Evolutionary conservation across 2,888 invertebrate species (phyloP).

Genomic region (Caenorhabditis sinica): DNA sequence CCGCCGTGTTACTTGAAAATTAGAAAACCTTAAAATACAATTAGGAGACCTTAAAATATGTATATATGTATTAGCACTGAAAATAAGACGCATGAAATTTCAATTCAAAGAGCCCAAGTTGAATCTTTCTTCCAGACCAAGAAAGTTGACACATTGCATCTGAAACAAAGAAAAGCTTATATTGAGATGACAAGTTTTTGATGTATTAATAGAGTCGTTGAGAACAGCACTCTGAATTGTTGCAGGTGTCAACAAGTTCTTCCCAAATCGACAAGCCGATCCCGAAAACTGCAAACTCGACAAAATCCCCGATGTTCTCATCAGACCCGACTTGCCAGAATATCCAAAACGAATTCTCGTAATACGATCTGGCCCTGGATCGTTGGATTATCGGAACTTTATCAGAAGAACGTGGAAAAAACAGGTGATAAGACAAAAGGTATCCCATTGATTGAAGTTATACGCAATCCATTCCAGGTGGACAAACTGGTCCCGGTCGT

Average conservation of each 20-base stretch:
- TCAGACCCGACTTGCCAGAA: conserved; percentile 65
- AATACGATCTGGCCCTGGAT: conserved; percentile 77
- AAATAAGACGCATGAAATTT: too few relatives aligned
- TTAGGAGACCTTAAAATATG: too few relatives aligned
- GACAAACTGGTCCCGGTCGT: conserved; percentile 73
- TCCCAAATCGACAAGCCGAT: conserved; percentile 58
- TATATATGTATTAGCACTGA: too few relatives aligned
- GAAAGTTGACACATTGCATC: too few relatives aligned
- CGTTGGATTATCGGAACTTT: conserved; percentile 77
- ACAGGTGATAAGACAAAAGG: conserved; percentile 29
- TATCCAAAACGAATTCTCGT: conserved; percentile 70
- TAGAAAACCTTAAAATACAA: too few relatives aligned
- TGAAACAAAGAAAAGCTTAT: too few relatives aligned
- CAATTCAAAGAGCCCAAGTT: too few relatives aligned
- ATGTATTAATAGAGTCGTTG: background rate
- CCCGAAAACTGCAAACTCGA: conserved; percentile 68
- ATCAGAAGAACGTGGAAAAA: conserved; percentile 81
- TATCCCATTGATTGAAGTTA: background rate
- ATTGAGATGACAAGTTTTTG: too few relatives aligned
- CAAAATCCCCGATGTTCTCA: conserved; percentile 67
- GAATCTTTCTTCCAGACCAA: too few relatives aligned
- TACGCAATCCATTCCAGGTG: conserved; percentile 50
- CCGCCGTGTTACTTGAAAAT: too few relatives aligned
- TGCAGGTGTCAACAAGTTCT: conserved; percentile 65
- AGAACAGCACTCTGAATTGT: too few relatives aligned